Evolutionary conservation across 2,113 vertebrate species (phyloP).

Genomic region (Onychorhynchus coronatus): DNA sequence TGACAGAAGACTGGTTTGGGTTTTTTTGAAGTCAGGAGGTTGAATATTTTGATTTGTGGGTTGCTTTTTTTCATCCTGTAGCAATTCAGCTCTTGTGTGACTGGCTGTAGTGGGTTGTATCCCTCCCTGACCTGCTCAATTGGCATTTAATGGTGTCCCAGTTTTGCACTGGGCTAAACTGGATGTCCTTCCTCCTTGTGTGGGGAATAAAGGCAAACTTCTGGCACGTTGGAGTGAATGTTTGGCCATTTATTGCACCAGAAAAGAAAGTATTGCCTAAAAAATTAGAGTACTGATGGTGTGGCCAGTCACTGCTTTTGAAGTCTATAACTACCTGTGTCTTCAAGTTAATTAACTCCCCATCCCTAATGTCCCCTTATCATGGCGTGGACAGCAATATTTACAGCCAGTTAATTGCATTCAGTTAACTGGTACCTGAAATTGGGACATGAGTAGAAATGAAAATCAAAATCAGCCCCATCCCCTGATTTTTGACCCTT

Average conservation of each 20-base stretch:
- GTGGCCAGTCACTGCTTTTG: too few species aligned
- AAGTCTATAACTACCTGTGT: too few species aligned
- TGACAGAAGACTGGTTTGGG: neutral
- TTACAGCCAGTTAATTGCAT: neutral
- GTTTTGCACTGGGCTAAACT: neutral
- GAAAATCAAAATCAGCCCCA: neutral
- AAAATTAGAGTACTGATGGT: too few species aligned
- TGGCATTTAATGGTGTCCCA: neutral
- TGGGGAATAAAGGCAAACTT: neutral
- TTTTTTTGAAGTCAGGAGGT: neutral
- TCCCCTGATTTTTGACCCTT: neutral
- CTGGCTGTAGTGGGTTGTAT: neutral
- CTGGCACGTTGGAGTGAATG: rapidly evolving
- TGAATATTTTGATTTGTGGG: neutral
- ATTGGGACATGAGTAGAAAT: neutral
- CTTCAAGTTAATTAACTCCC: neutral
- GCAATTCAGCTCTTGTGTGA: neutral
- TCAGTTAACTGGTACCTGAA: neutral
- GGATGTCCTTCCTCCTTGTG: neutral
- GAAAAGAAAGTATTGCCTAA: too few species aligned
- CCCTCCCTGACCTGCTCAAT: neutral
- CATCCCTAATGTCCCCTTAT: too few species aligned
- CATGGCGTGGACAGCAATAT: neutral
- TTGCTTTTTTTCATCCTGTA: neutral
- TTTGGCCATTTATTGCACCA: too few species aligned